Conservation (phyloP, 35 echinoderm and acorn worm species). For the Nesometra sesokonis region DNA sequence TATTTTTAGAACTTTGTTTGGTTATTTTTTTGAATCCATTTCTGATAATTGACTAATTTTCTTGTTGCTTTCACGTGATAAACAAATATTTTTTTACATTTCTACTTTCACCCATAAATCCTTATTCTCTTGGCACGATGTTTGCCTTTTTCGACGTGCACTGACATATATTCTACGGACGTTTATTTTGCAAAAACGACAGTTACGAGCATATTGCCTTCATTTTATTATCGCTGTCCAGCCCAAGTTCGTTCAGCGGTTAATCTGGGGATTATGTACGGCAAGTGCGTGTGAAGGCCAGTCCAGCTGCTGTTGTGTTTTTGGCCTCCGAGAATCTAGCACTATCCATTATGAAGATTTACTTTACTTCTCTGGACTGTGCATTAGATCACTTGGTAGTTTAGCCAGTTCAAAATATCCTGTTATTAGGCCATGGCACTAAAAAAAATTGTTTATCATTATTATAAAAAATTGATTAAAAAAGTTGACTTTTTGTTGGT, state of each 20-base stretch:
- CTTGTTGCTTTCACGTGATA: no score
- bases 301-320: background rate
- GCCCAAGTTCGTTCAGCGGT: background rate
- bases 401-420: background rate
- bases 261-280: background rate
- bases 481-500: no score
- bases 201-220: background rate
- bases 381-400: background rate
- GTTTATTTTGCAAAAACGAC: background rate
- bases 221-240: background rate
- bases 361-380: background rate
- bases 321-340: background rate
- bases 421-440: background rate
- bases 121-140: background rate
- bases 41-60: no score
- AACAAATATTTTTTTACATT: background rate
- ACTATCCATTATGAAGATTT: background rate
- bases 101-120: background rate
- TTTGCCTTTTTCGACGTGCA: background rate
- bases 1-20: no score
- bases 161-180: background rate
- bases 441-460: no score
- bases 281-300: background rate
- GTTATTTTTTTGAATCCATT: no score
- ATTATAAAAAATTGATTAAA: no score